phyloP scores from a whole-genome alignment of 2,888 invertebrate genomes.

The Nemotelus pantherinus region DNA sequence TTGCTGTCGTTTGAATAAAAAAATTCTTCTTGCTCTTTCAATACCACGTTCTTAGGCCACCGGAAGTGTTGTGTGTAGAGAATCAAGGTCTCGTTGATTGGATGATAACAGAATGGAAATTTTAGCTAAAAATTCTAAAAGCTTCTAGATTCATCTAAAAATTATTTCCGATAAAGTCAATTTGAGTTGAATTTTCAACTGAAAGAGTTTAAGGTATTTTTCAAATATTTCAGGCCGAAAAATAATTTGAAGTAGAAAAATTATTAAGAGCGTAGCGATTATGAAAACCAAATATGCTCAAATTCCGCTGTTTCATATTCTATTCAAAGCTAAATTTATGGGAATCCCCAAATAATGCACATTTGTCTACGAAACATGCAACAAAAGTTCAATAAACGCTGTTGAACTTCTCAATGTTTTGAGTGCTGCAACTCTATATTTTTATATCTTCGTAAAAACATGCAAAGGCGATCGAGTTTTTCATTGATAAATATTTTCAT shows the following conservation, averaged over 20 bases:
- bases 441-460: neutral
- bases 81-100: constrained; percentile 4
- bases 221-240: too few species aligned
- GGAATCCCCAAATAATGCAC: neutral
- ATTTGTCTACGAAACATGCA: constrained; percentile 2
- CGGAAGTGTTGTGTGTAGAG: constrained; percentile 10
- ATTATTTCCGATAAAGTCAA: too few species aligned
- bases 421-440: neutral
- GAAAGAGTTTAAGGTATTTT: too few species aligned
- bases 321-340: too few species aligned
- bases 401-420: constrained; percentile 19
- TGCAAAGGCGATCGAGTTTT: constrained; percentile 36
- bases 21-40: neutral
- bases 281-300: too few species aligned
- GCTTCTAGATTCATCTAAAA: too few species aligned
- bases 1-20: too few species aligned
- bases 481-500: constrained; percentile 30
- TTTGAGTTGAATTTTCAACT: too few species aligned
- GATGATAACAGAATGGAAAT: neutral
- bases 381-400: constrained; percentile 26
- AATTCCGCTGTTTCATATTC: too few species aligned
- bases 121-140: neutral
- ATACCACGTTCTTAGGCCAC: constrained; percentile 22
- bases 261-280: too few species aligned
- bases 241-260: too few species aligned